phyloP scores from a whole-genome alignment of 1,140 invertebrate genomes.

The Magallana gigas region DNA sequence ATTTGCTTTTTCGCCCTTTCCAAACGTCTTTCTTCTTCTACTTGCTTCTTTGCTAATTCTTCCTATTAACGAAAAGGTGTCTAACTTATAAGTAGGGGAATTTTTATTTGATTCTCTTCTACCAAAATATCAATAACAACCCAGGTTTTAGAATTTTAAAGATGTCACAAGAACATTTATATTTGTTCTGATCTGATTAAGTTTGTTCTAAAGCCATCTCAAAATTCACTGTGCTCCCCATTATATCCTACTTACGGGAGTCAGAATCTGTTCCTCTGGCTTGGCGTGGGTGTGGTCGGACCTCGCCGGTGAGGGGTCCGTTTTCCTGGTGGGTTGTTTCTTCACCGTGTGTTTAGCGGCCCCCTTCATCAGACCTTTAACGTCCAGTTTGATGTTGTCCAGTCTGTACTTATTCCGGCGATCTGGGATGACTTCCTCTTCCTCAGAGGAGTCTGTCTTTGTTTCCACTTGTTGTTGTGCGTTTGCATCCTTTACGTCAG shows the following conservation, averaged over 20 bases:
- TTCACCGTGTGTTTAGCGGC: slow-evolving; percentile 41
- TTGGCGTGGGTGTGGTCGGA: slow-evolving; percentile 62
- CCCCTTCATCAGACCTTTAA: slow-evolving; percentile 63
- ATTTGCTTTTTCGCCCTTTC: slow-evolving; percentile 46
- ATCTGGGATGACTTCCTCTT: not conserved
- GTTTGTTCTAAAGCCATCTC: too few species aligned
- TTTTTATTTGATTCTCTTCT: too few species aligned
- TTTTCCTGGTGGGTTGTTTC: slow-evolving; percentile 23
- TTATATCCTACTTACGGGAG: not conserved
- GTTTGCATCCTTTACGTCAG: not conserved
- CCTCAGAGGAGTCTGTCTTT: not conserved
- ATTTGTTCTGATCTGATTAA: too few species aligned
- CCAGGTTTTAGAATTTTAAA: too few species aligned
- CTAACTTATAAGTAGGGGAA: not conserved
- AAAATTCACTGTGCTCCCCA: too few species aligned
- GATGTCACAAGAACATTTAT: too few species aligned
- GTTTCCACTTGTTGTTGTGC: not conserved
- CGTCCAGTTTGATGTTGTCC: slow-evolving; percentile 61
- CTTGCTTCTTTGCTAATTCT: slow-evolving; percentile 8
- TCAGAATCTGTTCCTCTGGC: slow-evolving; percentile 8
- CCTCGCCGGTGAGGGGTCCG: slow-evolving; percentile 44
- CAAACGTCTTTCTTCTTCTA: slow-evolving; percentile 36
- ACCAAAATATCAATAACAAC: too few species aligned
- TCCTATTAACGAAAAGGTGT: slow-evolving; percentile 6
- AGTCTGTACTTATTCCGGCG: slow-evolving; percentile 43